Evolutionary conservation across 53 echinoderm and acorn worm species (phyloP), one percentile per base, ranked within the genome.

Genomic region (Arbacia lixula): DNA sequence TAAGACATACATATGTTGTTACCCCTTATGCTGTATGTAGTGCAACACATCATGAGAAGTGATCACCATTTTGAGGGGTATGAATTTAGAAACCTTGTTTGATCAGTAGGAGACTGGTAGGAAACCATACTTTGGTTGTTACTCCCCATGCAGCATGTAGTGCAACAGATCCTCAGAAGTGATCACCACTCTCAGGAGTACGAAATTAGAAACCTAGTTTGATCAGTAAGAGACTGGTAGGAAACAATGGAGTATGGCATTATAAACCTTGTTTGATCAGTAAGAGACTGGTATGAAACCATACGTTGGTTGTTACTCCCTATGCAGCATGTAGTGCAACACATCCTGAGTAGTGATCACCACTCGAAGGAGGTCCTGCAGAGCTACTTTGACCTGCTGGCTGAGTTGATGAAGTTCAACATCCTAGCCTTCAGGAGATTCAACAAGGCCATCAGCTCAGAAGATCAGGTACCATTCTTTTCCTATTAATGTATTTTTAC

Each of bases 401-500:
- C 94, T 21, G 99, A 99, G 64, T 89, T 99, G 40, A 99, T 99
- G 94, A 99, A 99, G 85, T 99, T 99, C 83, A 99, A 99, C 90
- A 86, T 91, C 76, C 77, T 87, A 39, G 99, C 99, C 28, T 99
- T 86, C 85, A 92, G 92, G 89, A 77, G 95, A 84, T 99, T 95
- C 76, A 92, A 95, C 91, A 95, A 87, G 76, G 82, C 90, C 28
- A 87, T 96, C 43, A 89, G 77, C 63, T 76, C 88, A 11, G 89
- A 99, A 36, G 89, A 88, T 29, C 78, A 92, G 92, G 94, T 94
- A 76, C 3, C 14, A 14, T 46, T 46, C 14, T 46, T 14, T 46
- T 46, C 14, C 14, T 8, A 46, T 46, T 46, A n/a, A n/a, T n/a
- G n/a, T n/a, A n/a, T n/a, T n/a, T n/a, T n/a, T n/a, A n/a, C n/a